These are phyloP conservation scores for Agrenia bidenticulata DNA, from an alignment of 2,888 invertebrate genomes.

Conservation along the genomic window DNA sequence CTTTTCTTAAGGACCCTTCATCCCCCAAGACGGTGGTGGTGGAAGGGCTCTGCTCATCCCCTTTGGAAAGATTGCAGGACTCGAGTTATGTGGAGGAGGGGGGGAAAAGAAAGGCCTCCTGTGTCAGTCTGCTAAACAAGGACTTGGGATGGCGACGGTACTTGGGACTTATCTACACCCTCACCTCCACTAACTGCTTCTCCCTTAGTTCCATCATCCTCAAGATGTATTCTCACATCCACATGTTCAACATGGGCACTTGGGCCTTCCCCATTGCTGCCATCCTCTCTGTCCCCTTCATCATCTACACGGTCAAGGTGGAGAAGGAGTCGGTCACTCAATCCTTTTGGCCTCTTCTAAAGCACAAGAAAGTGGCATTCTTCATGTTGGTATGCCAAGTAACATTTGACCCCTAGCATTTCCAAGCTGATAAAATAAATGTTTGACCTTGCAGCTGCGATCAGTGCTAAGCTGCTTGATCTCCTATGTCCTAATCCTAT, in stretches of 20 bases:
- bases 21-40: too few relatives aligned
- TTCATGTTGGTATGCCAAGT: slow-evolving; percentile 47
- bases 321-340: slow-evolving; percentile 40
- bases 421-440: too few relatives aligned
- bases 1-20: too few relatives aligned
- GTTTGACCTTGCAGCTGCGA: too few relatives aligned
- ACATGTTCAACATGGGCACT: slow-evolving; percentile 33
- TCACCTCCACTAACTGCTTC: slow-evolving; percentile 44
- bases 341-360: slow-evolving; percentile 28
- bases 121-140: too few relatives aligned
- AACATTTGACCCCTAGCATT: too few relatives aligned
- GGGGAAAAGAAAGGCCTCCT: too few relatives aligned
- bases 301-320: slow-evolving; percentile 35
- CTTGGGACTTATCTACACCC: slow-evolving; percentile 41
- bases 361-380: slow-evolving; percentile 36
- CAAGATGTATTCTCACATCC: slow-evolving; percentile 35
- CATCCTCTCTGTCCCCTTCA: slow-evolving; percentile 36
- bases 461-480: slow-evolving; percentile 34
- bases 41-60: too few relatives aligned
- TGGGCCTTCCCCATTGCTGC: slow-evolving; percentile 42
- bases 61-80: too few relatives aligned
- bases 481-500: slow-evolving; percentile 34
- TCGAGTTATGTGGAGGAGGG: too few relatives aligned
- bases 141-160: slow-evolving; percentile 40
- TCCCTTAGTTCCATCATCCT: slow-evolving; percentile 40